phyloP scores from a whole-genome alignment of 2,797 vertebrate species.

The Poecile montanus region DNA sequence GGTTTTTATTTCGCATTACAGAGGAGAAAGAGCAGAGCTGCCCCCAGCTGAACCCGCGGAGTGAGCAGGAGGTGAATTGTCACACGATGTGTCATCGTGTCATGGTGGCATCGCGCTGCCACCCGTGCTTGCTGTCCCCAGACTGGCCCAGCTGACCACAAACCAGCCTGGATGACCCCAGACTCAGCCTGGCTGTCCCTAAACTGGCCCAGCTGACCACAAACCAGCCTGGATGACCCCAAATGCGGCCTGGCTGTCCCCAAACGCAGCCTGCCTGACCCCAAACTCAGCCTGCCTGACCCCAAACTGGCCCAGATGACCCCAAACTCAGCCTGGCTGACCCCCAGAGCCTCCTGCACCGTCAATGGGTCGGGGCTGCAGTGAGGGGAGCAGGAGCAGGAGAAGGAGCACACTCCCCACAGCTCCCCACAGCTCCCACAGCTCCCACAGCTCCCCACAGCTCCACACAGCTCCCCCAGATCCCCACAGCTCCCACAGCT shows the following conservation, averaged over 20 bases:
- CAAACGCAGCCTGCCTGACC: background rate
- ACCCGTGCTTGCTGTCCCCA: accelerated
- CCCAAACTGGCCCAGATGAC: background rate
- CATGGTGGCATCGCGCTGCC: background rate
- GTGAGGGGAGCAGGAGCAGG: background rate
- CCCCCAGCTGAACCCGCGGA: background rate
- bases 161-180: too few relatives aligned
- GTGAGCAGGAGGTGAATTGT: background rate
- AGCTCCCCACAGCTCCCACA: too few relatives aligned
- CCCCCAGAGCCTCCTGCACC: accelerated
- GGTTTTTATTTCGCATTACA: background rate
- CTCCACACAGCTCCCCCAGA: too few relatives aligned
- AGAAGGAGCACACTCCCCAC: background rate
- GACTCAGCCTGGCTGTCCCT: background rate
- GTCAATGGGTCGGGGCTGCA: background rate
- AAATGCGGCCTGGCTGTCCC: too few relatives aligned
- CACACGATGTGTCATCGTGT: too few relatives aligned
- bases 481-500: too few relatives aligned
- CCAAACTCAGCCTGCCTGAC: too few relatives aligned
- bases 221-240: too few relatives aligned
- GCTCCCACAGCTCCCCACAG: too few relatives aligned
- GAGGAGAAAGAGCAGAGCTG: background rate
- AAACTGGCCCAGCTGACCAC: too few relatives aligned
- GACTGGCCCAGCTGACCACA: background rate
- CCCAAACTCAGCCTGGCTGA: too few relatives aligned